These are phyloP conservation scores for Megaceryle alcyon DNA, from an alignment of 2,797 vertebrate species.

Conservation along the genomic window DNA sequence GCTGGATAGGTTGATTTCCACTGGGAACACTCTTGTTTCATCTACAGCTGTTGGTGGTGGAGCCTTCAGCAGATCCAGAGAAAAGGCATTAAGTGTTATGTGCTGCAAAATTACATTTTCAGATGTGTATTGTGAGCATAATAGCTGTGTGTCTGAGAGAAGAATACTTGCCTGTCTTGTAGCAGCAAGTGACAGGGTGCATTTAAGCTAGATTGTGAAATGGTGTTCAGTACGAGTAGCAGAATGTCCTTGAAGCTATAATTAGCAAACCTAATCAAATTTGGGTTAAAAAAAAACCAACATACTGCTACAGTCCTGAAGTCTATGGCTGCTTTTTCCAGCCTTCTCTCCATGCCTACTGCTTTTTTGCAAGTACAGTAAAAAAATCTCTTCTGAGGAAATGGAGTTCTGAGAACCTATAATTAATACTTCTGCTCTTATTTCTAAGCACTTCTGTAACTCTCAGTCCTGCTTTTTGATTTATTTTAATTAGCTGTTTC, in stretches of 20 bases:
- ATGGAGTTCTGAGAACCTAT: neutral
- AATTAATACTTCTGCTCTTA: neutral
- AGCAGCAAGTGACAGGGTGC: neutral
- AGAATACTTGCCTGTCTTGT: neutral
- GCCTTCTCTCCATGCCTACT: neutral
- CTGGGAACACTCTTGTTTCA: neutral
- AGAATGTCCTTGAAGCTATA: neutral
- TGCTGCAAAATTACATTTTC: neutral
- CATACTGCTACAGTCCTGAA: neutral
- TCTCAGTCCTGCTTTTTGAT: neutral
- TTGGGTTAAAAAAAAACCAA: too few relatives aligned
- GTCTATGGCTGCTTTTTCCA: neutral
- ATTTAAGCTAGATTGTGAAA: neutral
- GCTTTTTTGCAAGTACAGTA: neutral
- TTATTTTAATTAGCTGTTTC: conserved; percentile 37
- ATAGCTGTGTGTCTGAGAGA: neutral
- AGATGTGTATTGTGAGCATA: rapidly evolving
- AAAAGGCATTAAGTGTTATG: neutral
- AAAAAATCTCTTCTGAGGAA: neutral
- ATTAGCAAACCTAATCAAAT: neutral
- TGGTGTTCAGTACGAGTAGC: neutral
- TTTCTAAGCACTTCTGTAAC: neutral
- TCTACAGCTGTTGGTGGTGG: neutral
- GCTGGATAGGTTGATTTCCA: neutral
- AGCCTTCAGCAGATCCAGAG: neutral